Evolutionary conservation across 2,888 invertebrate genomes (phyloP), one percentile per base, ranked within the genome.

Genomic region (Archips crataeganus): DNA sequence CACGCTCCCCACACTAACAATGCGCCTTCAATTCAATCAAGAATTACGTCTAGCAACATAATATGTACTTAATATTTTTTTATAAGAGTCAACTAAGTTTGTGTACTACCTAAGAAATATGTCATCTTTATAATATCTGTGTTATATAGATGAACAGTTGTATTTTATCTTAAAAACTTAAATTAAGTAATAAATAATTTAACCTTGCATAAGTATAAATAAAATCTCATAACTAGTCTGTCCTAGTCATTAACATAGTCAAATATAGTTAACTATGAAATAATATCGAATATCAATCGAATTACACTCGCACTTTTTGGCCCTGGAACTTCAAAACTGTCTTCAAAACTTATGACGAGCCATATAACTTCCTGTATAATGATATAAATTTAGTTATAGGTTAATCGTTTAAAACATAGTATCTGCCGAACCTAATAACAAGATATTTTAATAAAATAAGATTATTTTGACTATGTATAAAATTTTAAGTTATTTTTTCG

Each of bases 141-240:
- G n/a, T 49, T 49, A n/a, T n/a, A 49, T n/a, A n/a, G 49, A 49
- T 49, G 49, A 49, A 49, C n/a, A 13, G 13, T 49, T 49, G n/a
- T 49, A 49, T n/a, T 49, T n/a, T 49, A 39, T 45, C 10, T 45
- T 45, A 45, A 45, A 45, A 45, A 45, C 39, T 39, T 39, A 39
- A 39, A 39, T 6, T 45, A 45, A 45, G 45, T 49, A n/a, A 49
- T 5, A 49, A n/a, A 13, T 49, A n/a, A 49, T 49, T 49, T 49
- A 49, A 49, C 49, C n/a, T n/a, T 13, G n/a, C 5, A 3, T 45
- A 45, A 3, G 32, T 3, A 23, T 54, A 57, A 32, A 57, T 32
- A 57, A 57, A 62, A 62, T 62, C 62, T 62, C 62, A 10, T 23
- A 34, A 47, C 49, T 64, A 64, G 64, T 64, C 64, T 34, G 34